Base-by-base conservation (phyloP, 2,888 invertebrate genomes). In the Rosalia funebris region DNA sequence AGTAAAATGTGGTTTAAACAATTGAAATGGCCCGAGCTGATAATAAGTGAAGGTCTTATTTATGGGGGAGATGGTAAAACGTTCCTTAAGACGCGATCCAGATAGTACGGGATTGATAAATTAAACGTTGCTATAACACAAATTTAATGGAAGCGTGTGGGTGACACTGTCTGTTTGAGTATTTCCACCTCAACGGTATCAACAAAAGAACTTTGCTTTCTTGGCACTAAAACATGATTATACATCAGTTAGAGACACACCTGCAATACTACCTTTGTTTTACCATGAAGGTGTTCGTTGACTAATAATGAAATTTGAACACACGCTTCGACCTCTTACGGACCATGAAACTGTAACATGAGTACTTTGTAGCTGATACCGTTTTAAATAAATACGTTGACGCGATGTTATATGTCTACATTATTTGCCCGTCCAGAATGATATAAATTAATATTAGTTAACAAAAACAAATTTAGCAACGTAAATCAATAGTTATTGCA, bases 91-190 rank as follows among this genome's bases (percentile, higher is more conserved):
- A 62, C 52, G 57, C 65, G 68, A 63, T 68, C 69, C 65, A 70
- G 70, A 70, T 70, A 70, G 66, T 50, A 60, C 55, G 48, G 63
- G 66, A 67, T 69, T 70, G 70, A 68, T 70, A 70, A 70, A 70
- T 70, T 70, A 66, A 70, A 67, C 61, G 66, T 62, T 66, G 67
- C 64, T 63, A 66, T 69, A 69, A 66, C 66, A 67, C 66, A 68
- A 67, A 69, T 68, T 70, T 66, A 65, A 67, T 68, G 65, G 59
- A 60, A 45, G 56, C 61, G 68, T 63, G 70, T 70, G 66, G 70
- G 70, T 68, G 64, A 63, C 42, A 42, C 15, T 41, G 57, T 60
- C 66, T 60, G 42, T 34, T 32, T 14, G 56, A 59, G 63, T 58
- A 57, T 56, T 58, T 58, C 59, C 54, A 50, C 50, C 57, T 63